Evolutionary conservation across 2,797 vertebrate genomes (phyloP).

Genomic region (Bradypus variegatus): DNA sequence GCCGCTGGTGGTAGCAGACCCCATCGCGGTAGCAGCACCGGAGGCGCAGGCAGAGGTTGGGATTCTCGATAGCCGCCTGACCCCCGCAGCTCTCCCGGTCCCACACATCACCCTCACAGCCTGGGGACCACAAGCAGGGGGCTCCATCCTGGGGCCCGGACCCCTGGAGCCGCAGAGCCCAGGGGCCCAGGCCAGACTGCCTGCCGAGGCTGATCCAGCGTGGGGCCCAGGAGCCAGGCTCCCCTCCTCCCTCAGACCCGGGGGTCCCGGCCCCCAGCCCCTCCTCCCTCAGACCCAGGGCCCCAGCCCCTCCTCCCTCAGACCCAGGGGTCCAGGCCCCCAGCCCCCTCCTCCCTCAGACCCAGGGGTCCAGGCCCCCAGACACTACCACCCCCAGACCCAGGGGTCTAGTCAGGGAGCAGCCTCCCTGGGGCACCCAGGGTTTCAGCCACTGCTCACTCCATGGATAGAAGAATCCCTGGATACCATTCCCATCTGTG

Average conservation of each 20-base stretch:
- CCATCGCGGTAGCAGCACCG: slow-evolving; percentile 63
- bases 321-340: too few relatives aligned
- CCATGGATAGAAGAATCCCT: slow-evolving; percentile 66
- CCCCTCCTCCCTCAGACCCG: too few relatives aligned
- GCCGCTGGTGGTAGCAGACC: slow-evolving; percentile 61
- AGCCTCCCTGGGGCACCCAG: not conserved
- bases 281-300: too few relatives aligned
- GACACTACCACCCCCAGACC: not conserved
- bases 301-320: too few relatives aligned
- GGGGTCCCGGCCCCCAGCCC: too few relatives aligned
- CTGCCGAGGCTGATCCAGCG: too few relatives aligned
- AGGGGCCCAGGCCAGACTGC: not conserved
- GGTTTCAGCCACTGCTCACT: slow-evolving; percentile 43
- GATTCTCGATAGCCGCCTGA: slow-evolving; percentile 52
- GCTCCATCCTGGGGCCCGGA: too few relatives aligned
- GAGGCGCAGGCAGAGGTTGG: slow-evolving; percentile 60
- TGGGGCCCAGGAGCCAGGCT: too few relatives aligned
- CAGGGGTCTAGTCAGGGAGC: not conserved
- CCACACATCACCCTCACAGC: slow-evolving; percentile 60
- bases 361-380: not conserved
- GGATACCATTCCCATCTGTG: slow-evolving; percentile 60
- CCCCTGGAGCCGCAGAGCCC: too few relatives aligned
- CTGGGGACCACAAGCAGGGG: not conserved
- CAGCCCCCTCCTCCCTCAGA: not conserved
- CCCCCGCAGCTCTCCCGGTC: slow-evolving; percentile 60